Evolutionary conservation across 2,888 invertebrate genomes (phyloP).

Genomic region (Rhogogaster chlorosoma): DNA sequence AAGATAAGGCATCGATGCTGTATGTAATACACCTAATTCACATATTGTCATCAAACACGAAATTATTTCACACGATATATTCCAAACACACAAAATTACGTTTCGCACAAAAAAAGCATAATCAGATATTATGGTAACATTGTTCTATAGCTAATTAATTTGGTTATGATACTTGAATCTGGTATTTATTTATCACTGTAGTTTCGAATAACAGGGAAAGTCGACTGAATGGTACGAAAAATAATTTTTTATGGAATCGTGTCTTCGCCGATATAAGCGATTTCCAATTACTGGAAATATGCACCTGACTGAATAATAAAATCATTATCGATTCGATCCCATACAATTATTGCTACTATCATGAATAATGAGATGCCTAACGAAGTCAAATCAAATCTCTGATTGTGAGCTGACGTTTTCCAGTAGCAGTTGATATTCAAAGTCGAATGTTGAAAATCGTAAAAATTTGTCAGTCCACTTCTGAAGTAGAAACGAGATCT

Average conservation of each 20-base stretch:
- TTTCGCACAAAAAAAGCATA: background rate
- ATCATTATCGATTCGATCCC: background rate
- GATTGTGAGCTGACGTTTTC: background rate
- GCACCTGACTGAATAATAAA: background rate
- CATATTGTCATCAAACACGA: background rate
- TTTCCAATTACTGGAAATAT: background rate
- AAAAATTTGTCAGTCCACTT: background rate
- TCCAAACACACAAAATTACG: background rate
- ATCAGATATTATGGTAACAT: no score
- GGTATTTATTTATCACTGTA: background rate
- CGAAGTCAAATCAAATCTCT: background rate
- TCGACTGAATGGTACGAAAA: background rate
- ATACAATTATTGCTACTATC: background rate
- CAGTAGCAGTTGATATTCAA: background rate
- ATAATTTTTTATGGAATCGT: background rate
- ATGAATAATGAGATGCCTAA: background rate
- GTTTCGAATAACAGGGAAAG: background rate
- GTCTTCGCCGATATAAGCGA: background rate
- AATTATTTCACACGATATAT: background rate
- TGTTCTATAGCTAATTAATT: no score
- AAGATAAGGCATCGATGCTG: background rate
- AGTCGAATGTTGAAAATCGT: background rate
- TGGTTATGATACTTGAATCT: background rate
- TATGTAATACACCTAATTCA: background rate
- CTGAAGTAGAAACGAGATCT: background rate